phyloP scores from a whole-genome alignment of 2,113 vertebrate genomes.

The Rhizomys pruinosus region DNA sequence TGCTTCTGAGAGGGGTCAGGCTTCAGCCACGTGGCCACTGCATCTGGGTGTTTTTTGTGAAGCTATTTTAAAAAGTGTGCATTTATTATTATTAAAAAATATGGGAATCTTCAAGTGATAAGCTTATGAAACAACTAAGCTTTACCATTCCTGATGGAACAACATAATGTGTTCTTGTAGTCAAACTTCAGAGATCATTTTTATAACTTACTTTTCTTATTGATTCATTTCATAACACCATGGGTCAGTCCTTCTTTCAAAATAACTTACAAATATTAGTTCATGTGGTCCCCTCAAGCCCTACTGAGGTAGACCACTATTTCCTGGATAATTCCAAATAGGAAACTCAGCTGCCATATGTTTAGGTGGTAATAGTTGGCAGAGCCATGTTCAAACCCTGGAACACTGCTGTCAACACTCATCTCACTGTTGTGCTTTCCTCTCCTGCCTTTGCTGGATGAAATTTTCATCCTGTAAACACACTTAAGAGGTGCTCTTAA shows the following conservation, averaged over 20 bases:
- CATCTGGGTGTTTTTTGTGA: conserved; percentile 67
- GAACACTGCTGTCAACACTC: neutral
- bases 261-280: conserved; percentile 17
- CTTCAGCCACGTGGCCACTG: conserved; percentile 65
- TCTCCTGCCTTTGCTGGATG: neutral
- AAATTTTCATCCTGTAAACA: neutral
- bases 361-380: neutral
- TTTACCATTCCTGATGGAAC: neutral
- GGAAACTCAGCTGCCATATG: neutral
- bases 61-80: conserved; percentile 41
- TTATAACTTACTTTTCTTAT: conserved; percentile 20
- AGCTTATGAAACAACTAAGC: neutral
- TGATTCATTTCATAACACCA: neutral
- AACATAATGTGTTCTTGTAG: neutral
- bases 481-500: neutral
- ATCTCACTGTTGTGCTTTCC: neutral
- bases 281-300: neutral
- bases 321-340: neutral
- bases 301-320: neutral
- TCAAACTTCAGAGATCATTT: neutral
- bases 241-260: neutral
- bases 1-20: conserved; percentile 74
- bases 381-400: neutral
- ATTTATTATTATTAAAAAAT: conserved; percentile 25
- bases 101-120: neutral